Conservation (phyloP, 2,113 vertebrate species). For the Cololabis saira region DNA sequence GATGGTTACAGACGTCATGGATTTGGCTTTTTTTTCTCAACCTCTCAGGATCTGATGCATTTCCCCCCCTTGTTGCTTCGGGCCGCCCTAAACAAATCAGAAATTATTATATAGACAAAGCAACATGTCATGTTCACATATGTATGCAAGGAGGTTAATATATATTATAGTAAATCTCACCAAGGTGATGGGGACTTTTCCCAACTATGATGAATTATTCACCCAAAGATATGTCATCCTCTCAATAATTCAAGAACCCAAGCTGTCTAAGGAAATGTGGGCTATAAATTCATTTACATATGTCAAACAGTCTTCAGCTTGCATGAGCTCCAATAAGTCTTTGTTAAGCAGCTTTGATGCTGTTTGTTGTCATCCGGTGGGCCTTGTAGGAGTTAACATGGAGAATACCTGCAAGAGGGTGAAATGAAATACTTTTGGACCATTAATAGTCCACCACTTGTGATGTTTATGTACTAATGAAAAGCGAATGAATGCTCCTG, state of each 20-base stretch:
- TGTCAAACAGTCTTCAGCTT: slow-evolving; percentile 7
- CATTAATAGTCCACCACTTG: not conserved
- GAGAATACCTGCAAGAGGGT: not conserved
- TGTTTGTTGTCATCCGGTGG: not conserved
- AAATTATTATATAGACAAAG: no score
- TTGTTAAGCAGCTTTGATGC: slow-evolving; percentile 38
- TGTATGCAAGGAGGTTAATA: no score
- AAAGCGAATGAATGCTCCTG: no score
- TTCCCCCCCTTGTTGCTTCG: no score
- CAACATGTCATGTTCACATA: no score
- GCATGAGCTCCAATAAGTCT: slow-evolving; percentile 21
- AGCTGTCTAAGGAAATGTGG: slow-evolving; percentile 56
- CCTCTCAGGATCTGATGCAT: no score
- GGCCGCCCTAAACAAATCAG: no score
- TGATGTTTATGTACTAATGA: not conserved
- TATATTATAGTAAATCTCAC: not conserved
- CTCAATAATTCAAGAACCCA: slow-evolving; percentile 67
- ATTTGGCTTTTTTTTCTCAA: no score
- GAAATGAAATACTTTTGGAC: not conserved
- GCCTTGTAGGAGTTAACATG: not conserved
- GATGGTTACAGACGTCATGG: not conserved
- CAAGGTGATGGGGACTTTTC: slow-evolving; percentile 29
- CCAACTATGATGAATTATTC: slow-evolving; percentile 57
- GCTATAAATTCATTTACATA: slow-evolving; percentile 39
- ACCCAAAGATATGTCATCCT: slow-evolving; percentile 53